Conservation (phyloP, 2,888 invertebrate genomes). For the Agrotis exclamationis region DNA sequence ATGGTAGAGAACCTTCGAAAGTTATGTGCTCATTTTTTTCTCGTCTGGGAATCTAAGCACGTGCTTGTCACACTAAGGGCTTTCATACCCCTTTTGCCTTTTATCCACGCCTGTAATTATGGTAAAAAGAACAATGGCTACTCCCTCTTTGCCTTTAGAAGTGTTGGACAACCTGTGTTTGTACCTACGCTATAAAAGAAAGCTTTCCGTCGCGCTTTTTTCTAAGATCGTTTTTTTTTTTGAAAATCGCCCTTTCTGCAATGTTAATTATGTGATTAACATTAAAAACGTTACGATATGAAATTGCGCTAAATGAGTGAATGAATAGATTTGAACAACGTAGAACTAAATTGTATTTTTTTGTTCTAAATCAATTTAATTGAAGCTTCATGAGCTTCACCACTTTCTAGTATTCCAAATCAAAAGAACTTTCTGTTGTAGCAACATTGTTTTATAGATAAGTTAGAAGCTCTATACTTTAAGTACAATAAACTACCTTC, state of each 20-base stretch:
- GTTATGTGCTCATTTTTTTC: conserved; percentile 1
- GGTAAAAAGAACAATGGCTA: conserved; percentile 36
- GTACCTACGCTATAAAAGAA: conserved; percentile 7
- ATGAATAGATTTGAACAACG: too few relatives aligned
- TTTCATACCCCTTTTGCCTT: conserved; percentile 21
- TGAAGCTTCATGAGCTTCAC: too few relatives aligned
- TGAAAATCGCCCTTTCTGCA: too few relatives aligned
- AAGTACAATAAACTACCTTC: conserved; percentile 12
- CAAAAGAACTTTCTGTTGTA: too few relatives aligned
- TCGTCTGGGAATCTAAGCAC: conserved; percentile 34
- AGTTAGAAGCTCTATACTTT: neutral
- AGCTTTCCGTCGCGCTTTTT: neutral
- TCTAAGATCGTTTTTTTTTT: neutral
- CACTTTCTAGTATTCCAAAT: too few relatives aligned
- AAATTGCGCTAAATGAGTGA: too few relatives aligned
- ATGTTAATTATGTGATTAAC: too few relatives aligned
- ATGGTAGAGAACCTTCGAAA: neutral
- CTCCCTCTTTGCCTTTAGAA: neutral
- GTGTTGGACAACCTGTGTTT: neutral
- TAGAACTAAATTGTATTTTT: too few relatives aligned
- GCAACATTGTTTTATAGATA: too few relatives aligned
- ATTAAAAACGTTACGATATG: too few relatives aligned
- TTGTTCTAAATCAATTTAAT: too few relatives aligned
- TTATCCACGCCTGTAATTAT: conserved; percentile 42
- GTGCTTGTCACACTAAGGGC: conserved; percentile 16